Evolutionary conservation across 1,140 invertebrate species (phyloP).

Genomic region (Cyclina sinensis): DNA sequence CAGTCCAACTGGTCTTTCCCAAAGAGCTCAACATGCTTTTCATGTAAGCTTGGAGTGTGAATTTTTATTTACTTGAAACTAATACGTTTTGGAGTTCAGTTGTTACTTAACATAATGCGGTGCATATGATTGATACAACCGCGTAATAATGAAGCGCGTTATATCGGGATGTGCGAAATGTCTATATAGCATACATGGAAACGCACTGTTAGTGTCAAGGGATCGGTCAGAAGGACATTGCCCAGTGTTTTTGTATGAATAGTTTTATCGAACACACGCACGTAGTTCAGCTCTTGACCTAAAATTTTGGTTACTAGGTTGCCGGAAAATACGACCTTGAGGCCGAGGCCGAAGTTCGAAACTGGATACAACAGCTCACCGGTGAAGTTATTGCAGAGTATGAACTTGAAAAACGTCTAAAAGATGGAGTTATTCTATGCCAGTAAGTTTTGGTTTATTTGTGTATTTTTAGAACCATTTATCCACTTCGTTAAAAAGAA

Average conservation of each 20-base stretch:
- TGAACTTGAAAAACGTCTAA: constrained; percentile 78
- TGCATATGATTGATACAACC: not conserved
- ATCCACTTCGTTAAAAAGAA: too few species aligned
- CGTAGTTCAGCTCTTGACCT: constrained; percentile 35
- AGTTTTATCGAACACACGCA: not conserved
- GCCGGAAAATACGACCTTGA: constrained; percentile 80
- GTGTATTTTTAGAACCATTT: too few species aligned
- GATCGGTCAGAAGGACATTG: constrained; percentile 14
- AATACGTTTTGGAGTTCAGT: constrained; percentile 27
- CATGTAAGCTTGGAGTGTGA: constrained; percentile 46
- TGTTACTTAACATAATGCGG: constrained; percentile 15
- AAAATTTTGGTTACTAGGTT: constrained; percentile 72
- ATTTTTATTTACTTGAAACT: constrained; percentile 39
- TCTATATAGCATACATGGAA: constrained; percentile 7
- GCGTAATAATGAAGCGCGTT: not conserved
- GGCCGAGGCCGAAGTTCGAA: constrained; percentile 79
- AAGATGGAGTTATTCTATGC: constrained; percentile 79
- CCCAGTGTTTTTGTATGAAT: not conserved
- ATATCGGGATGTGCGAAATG: not conserved
- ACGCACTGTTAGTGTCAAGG: not conserved
- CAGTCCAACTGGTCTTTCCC: constrained; percentile 35
- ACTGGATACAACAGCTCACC: constrained; percentile 79
- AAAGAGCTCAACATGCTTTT: constrained; percentile 32
- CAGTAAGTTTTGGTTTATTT: constrained; percentile 73
- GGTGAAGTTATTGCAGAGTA: constrained; percentile 79